Conservation (phyloP, 2,888 invertebrate genomes). For the Yponomeuta malinellus region DNA sequence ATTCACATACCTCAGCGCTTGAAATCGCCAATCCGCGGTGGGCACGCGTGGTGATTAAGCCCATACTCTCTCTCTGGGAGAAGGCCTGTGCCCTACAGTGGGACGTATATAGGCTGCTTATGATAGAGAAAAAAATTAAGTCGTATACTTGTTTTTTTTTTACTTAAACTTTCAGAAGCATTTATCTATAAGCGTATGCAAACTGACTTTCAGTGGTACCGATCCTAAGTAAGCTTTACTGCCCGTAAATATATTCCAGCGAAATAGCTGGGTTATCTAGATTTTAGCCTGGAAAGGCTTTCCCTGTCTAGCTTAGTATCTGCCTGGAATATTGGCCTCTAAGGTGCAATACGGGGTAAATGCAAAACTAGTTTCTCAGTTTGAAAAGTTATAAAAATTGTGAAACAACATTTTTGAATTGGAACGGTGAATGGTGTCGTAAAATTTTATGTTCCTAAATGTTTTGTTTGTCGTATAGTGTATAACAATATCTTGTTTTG, state of each 20-base stretch:
- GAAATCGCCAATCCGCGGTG: too few relatives aligned
- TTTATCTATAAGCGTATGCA: too few relatives aligned
- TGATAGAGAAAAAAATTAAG: too few relatives aligned
- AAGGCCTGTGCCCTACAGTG: too few relatives aligned
- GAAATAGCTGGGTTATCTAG: slow-evolving; percentile 26
- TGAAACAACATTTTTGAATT: neutral
- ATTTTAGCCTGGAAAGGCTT: slow-evolving; percentile 29
- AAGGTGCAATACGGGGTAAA: slow-evolving; percentile 4
- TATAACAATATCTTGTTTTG: neutral
- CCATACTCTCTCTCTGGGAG: too few relatives aligned
- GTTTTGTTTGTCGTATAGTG: neutral
- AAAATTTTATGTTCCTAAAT: neutral
- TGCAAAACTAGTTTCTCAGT: neutral
- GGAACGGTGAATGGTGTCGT: neutral
- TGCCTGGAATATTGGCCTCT: slow-evolving; percentile 13
- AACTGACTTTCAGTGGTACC: neutral
- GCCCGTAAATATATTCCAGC: slow-evolving; percentile 19
- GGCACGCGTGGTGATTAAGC: too few relatives aligned
- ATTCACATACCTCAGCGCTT: too few relatives aligned
- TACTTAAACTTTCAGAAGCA: too few relatives aligned
- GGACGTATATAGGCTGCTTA: too few relatives aligned
- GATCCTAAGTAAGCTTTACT: neutral
- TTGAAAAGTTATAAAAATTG: neutral
- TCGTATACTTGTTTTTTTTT: too few relatives aligned
- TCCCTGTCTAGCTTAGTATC: slow-evolving; percentile 23